Conservation (phyloP, 2,113 vertebrate species). For the Hippocampus barbouri region DNA sequence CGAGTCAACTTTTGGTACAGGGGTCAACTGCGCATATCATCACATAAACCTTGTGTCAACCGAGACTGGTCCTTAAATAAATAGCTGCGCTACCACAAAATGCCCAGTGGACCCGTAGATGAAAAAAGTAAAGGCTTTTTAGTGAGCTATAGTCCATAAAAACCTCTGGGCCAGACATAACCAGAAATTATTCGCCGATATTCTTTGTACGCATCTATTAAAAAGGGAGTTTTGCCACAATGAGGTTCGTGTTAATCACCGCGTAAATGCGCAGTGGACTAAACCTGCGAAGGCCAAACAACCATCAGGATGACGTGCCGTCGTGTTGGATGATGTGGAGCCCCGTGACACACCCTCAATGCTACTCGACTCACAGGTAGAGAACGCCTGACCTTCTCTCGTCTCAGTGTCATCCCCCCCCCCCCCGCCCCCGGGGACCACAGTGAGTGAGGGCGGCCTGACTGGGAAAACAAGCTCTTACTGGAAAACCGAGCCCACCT, state of each 20-base stretch:
- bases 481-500: conserved; percentile 59
- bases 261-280: neutral
- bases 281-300: neutral
- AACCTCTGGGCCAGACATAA: neutral
- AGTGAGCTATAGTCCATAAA: neutral
- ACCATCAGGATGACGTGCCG: neutral
- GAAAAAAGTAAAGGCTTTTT: neutral
- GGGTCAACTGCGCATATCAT: neutral
- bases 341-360: conserved; percentile 13
- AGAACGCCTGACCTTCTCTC: conserved; percentile 51
- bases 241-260: neutral
- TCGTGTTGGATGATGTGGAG: neutral
- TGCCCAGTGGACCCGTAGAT: neutral
- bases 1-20: neutral
- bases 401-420: conserved; percentile 55
- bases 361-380: conserved; percentile 20
- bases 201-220: neutral
- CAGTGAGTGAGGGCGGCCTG: conserved; percentile 28
- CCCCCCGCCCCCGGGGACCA: conserved; percentile 39
- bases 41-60: neutral
- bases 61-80: neutral
- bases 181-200: neutral
- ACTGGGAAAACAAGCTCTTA: conserved; percentile 60
- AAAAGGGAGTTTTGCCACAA: neutral
- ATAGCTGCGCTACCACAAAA: neutral